Conservation (phyloP, 2,888 invertebrate genomes). For the Carpatolechia fugitivella region DNA sequence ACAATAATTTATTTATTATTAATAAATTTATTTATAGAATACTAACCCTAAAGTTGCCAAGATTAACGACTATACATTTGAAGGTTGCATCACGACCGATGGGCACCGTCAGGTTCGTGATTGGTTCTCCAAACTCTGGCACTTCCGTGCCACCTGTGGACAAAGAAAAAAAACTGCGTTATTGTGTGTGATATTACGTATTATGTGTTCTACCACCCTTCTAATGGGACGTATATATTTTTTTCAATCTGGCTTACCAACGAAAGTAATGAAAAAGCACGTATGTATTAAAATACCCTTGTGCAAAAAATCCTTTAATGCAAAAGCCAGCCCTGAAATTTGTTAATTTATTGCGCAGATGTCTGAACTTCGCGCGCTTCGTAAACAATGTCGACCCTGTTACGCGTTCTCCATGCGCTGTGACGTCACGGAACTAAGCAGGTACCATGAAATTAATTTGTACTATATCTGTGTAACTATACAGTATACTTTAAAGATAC, state of each 20-base stretch:
- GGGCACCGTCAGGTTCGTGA: slow-evolving; percentile 90
- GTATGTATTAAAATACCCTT: too few species aligned
- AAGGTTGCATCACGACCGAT: slow-evolving; percentile 93
- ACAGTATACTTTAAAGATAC: too few species aligned
- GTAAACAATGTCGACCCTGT: slow-evolving; percentile 13
- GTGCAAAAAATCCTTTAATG: slow-evolving; percentile 1
- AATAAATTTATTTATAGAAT: background rate
- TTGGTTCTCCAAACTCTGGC: slow-evolving; percentile 90
- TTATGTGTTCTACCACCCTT: too few species aligned
- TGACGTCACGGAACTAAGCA: background rate
- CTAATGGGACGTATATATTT: too few species aligned
- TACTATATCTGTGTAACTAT: too few species aligned
- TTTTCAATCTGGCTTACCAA: too few species aligned
- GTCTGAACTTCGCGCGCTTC: slow-evolving; percentile 12
- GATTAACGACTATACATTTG: slow-evolving; percentile 91
- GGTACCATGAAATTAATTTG: background rate
- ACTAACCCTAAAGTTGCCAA: slow-evolving; percentile 93
- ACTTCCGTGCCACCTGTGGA: slow-evolving; percentile 82
- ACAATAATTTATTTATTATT: too few species aligned
- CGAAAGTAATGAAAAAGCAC: too few species aligned
- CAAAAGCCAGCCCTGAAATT: background rate
- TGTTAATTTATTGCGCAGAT: slow-evolving; percentile 5
- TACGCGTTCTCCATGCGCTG: slow-evolving; percentile 15
- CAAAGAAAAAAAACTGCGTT: slow-evolving; percentile 23
- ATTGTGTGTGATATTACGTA: background rate